A percentile compares a stretch with the other conserved stretches of the same genome.
phyloP scores from a whole-genome alignment of 2,113 vertebrate species.

The Corythoichthys haematopterus region DNA sequence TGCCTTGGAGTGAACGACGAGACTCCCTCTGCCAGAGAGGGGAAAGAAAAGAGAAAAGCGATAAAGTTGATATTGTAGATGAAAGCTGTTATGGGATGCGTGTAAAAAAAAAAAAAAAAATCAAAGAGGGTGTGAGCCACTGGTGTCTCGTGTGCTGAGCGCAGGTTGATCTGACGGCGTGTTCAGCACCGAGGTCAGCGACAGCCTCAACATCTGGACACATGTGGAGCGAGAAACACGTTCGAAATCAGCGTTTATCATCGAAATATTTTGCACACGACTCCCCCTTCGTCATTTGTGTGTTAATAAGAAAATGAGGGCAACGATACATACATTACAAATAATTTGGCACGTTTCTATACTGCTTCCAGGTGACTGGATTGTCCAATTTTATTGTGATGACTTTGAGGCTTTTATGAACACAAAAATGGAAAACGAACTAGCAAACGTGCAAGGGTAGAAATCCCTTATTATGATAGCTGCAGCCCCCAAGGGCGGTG shows the following conservation, averaged over 20 bases:
- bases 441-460: constrained; percentile 3
- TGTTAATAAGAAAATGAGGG: background rate
- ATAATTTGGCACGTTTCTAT: background rate
- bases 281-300: background rate
- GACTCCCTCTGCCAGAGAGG: background rate
- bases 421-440: background rate
- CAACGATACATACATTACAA: background rate
- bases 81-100: constrained; percentile 38
- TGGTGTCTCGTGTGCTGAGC: constrained; percentile 57
- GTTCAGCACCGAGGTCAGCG: constrained; percentile 87
- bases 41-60: background rate
- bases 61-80: constrained; percentile 20
- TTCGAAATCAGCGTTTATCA: background rate
- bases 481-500: constrained; percentile 65
- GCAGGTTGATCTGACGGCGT: constrained; percentile 63
- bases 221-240: constrained; percentile 6
- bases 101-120: constrained; percentile 51
- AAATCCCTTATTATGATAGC: constrained; percentile 14
- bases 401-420: background rate
- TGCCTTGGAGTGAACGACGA: background rate
- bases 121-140: constrained; percentile 56
- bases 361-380: background rate
- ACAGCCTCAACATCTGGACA: constrained; percentile 48
- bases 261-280: background rate
- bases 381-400: background rate